phyloP scores from a whole-genome alignment of 2,888 invertebrate species.

The Drosophila kokeensis region DNA sequence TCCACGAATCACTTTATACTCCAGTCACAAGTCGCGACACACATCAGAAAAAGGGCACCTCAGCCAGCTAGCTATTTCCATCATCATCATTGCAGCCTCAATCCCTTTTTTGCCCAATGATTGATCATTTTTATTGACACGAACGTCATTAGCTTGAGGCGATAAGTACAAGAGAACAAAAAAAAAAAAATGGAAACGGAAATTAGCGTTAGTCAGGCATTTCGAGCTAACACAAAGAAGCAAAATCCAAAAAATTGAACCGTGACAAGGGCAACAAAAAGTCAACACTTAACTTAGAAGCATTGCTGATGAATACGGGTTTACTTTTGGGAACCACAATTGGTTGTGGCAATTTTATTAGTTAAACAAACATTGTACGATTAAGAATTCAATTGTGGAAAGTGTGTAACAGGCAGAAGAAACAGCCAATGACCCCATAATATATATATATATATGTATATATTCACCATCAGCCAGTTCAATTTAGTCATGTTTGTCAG shows the following conservation, averaged over 20 bases:
- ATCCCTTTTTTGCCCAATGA: slow-evolving; percentile 46
- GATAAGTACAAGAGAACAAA: slow-evolving; percentile 13
- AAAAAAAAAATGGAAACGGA: slow-evolving; percentile 48
- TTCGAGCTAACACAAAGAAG: slow-evolving; percentile 37
- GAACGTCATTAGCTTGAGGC: slow-evolving; percentile 50
- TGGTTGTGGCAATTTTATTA: not conserved
- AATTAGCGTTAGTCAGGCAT: slow-evolving; percentile 65
- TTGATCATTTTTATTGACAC: slow-evolving; percentile 78
- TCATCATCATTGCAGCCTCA: slow-evolving; percentile 14
- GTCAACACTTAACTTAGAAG: not conserved
- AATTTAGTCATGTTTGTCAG: too few species aligned
- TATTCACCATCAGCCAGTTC: too few species aligned
- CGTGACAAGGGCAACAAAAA: slow-evolving; percentile 18
- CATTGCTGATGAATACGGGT: not conserved
- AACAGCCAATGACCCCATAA: not conserved
- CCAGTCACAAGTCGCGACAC: slow-evolving; percentile 27
- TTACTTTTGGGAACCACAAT: not conserved
- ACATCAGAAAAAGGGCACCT: slow-evolving; percentile 17
- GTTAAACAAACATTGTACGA: not conserved
- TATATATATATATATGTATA: too few species aligned
- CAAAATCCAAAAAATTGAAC: slow-evolving; percentile 28
- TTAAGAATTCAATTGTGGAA: not conserved
- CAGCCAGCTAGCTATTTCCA: slow-evolving; percentile 21
- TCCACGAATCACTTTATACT: slow-evolving; percentile 17
- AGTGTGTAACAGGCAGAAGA: not conserved